Evolutionary conservation across 2,888 invertebrate species (phyloP), one percentile per base, ranked within the genome.

Genomic region (Baronia brevicornis): DNA sequence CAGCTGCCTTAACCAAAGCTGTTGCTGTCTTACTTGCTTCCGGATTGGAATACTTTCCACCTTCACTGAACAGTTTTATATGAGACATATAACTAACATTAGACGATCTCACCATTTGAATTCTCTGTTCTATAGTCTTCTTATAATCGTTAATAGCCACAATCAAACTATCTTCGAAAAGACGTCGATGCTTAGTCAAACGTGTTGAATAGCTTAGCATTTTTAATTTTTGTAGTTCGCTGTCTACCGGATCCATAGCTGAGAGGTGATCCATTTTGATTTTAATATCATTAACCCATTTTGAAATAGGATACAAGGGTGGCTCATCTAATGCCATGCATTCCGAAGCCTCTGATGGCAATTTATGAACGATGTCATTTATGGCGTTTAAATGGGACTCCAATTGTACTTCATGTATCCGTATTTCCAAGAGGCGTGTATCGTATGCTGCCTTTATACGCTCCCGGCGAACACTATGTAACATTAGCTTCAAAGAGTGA

Each of bases 71-170:
- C 37, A 79, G 40, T 28, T 54, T 62, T 2, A 80, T 46, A 18
- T 63, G 50, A 3, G 64, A 51, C 38, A 74, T 44, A 28, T 70
- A 72, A 5, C 64, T 54, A n/a, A 72, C 51, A 39, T 75, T 79
- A 0, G 77, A 61, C 18, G 75, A 61, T n/a, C 77, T 60, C 5
- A 57, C 74, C 20, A 62, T 60, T 41, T 80, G 79, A 25, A 77
- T 41, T n/a, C 60, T 49, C 10, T 61, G 42, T 13, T 67, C 57
- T 0, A 70, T 28, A n/a, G 51, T 37, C 11, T 36, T 51, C 33
- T 65, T 74, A 37, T 47, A 63, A 1, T 47, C 39, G 3, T 46
- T 51, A 7, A 69, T 31, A 1, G 56, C 60, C 4, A 21, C 24
- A 22, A 63, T 47, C 10, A 79, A 46, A 6, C 78, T 79, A 2